Base-by-base conservation (phyloP, 23 tunicate genomes). In the Phallusia fumigata region DNA sequence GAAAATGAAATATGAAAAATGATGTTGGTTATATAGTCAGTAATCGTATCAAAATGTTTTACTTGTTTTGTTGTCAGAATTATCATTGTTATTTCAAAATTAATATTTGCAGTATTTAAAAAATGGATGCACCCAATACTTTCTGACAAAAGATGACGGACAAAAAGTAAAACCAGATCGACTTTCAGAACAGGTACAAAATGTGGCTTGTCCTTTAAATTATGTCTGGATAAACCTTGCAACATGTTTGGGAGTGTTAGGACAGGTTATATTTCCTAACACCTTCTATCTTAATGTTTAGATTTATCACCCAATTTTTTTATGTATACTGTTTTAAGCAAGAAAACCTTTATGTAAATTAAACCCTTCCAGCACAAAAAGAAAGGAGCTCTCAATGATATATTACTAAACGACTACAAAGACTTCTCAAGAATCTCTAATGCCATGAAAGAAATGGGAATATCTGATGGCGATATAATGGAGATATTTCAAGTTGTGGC, bases 391-490 rank as follows among this genome's bases (percentile, higher is more conserved):
- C 73, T 95, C 30, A 76, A 69, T 36, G 98, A 95, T 44, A 96
- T 90, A 0, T 44, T 95, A 53, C 76, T 95, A 31, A 89, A 95
- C 53, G 98, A 95, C 80, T 77, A 89, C 53, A 80, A 65, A 73
- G 98, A 95, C 75, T 95, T 77, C 73, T 52, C 40, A 0, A 81
- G 84, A 33, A 87, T 90, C 30, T 75, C 52, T 32, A 75, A 49
- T n/a, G 83, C 98, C 16, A 95, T 95, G 98, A 33, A 79, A 53
- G 76, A 86, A 30, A 95, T 95, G 82, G 98, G 98, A 32, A 83
- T 95, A 10, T 65, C 88, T 0, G 47, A 90, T 30, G 74, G 78
- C 5, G 95, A 95, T 18, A 86, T 81, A 75, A 78, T 84, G 88
- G 88, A 95, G 28, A 75, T 95, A 5, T 95, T 89, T 75, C 85